These are phyloP conservation scores for Pseudobourletiella spinata DNA, from an alignment of 1,140 invertebrate species.

Conservation along the genomic window DNA sequence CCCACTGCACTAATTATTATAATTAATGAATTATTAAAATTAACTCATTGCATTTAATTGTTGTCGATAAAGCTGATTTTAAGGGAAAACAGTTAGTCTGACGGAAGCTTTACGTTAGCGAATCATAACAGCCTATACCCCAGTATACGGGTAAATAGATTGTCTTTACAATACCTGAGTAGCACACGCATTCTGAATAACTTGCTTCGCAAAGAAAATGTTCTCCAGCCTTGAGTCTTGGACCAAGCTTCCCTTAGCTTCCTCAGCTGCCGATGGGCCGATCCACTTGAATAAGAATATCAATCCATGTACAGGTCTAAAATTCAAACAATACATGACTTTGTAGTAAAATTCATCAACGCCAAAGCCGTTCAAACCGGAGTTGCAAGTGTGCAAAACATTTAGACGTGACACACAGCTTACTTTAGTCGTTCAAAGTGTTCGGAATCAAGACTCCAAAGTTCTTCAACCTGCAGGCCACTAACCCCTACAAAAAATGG, in stretches of 20 bases:
- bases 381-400: too few relatives aligned
- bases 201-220: conserved; percentile 74
- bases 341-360: not conserved
- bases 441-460: conserved; percentile 87
- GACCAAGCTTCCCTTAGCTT: conserved; percentile 71
- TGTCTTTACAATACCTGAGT: too few relatives aligned
- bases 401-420: too few relatives aligned
- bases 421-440: conserved; percentile 85
- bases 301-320: conserved; percentile 89
- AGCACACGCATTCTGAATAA: conserved; percentile 35
- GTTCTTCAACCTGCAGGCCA: conserved; percentile 92
- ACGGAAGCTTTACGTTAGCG: too few relatives aligned
- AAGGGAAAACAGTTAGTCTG: too few relatives aligned
- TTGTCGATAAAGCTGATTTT: too few relatives aligned
- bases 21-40: too few relatives aligned
- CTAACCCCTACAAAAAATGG: conserved; percentile 58
- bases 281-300: conserved; percentile 99
- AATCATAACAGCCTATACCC: too few relatives aligned
- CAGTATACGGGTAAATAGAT: too few relatives aligned
- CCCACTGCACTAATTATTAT: too few relatives aligned
- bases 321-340: too few relatives aligned
- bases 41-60: too few relatives aligned
- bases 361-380: not conserved
- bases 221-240: conserved; percentile 73
- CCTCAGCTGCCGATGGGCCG: conserved; percentile 54